These are phyloP conservation scores for Nipponacmea schrenckii DNA, from an alignment of 2,888 invertebrate species.

Conservation along the genomic window DNA sequence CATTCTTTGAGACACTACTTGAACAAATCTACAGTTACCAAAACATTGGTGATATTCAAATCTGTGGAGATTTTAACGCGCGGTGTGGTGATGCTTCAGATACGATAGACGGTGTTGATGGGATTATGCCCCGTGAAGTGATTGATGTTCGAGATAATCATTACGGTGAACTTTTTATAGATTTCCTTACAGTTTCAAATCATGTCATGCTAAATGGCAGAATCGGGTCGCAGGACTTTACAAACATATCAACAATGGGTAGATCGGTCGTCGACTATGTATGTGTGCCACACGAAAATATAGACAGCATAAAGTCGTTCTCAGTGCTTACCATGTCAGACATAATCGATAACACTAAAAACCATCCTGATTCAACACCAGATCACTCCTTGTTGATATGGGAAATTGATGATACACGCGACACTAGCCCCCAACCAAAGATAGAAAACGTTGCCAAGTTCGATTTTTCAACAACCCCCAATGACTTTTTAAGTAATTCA, in stretches of 20 bases:
- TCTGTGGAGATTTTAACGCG: conserved; percentile 8
- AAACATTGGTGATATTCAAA: neutral
- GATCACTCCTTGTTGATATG: neutral
- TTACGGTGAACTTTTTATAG: neutral
- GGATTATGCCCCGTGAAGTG: neutral
- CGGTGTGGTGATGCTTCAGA: conserved; percentile 2
- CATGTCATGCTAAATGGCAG: neutral
- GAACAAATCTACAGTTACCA: neutral
- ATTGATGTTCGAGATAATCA: neutral
- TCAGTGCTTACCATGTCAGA: conserved; percentile 2
- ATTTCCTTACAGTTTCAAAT: conserved; percentile 2
- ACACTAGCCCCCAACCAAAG: neutral
- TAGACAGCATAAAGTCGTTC: neutral
- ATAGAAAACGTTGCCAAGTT: neutral
- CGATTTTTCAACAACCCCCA: neutral
- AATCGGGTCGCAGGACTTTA: neutral
- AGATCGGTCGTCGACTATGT: neutral
- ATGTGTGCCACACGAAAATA: neutral
- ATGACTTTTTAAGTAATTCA: neutral
- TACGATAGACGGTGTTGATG: neutral
- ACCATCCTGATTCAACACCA: neutral
- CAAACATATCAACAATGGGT: neutral
- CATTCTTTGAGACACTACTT: neutral
- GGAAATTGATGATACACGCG: neutral
- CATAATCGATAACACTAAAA: neutral